Evolutionary conservation across 2,113 vertebrate species (phyloP).

Genomic region (Ivindomyrus marchei): DNA sequence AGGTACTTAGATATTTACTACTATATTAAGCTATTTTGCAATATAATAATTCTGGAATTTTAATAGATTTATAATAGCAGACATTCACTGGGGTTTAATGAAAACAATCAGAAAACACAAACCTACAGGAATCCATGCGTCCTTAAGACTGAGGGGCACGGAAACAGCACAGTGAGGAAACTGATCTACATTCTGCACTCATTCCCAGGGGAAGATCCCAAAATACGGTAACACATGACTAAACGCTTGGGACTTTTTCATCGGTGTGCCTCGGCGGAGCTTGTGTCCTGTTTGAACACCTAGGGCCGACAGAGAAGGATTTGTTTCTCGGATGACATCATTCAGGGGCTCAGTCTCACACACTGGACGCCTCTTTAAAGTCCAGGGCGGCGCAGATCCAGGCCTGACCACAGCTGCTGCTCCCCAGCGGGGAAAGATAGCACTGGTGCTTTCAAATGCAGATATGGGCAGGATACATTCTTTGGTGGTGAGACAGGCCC

Average conservation of each 20-base stretch:
- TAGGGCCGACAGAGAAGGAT: neutral
- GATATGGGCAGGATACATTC: neutral
- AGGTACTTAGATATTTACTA: neutral
- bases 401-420: neutral
- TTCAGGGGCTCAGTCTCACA: neutral
- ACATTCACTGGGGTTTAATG: neutral
- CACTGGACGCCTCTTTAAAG: neutral
- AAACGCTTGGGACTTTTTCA: neutral
- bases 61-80: neutral
- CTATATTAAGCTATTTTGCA: neutral
- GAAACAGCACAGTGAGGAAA: neutral
- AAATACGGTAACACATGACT: neutral
- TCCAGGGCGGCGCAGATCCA: neutral
- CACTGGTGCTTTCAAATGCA: neutral
- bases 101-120: neutral
- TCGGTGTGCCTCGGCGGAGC: neutral
- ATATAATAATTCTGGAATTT: neutral
- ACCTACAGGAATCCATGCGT: neutral
- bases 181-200: neutral
- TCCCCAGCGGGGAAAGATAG: neutral
- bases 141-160: neutral
- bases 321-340: neutral
- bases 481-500: neutral
- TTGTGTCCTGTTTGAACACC: neutral
- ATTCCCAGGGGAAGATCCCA: neutral